Base-by-base conservation (phyloP, 2,888 invertebrate species). In the Hirtodrosophila duncani region DNA sequence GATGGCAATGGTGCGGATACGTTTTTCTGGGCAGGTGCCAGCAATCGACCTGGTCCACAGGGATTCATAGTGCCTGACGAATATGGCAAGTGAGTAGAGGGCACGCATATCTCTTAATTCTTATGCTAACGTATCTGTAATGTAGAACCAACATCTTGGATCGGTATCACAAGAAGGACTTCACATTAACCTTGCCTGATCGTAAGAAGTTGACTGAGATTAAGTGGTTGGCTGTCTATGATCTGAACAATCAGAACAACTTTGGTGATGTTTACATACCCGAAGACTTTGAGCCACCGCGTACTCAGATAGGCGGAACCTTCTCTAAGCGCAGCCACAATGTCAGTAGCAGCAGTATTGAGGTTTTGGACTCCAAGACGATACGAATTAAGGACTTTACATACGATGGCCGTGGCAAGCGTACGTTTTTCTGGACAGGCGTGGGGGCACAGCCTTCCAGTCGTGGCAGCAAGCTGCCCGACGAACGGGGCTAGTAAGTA, bases 401-500 rank as follows among this genome's bases (percentile, higher is more conserved):
- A 2, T 96, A 94, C 83, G 93, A 95, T 85, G 94, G 95, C 3
- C 88, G 88, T 56, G 94, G 93, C 0, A 90, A 89, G 63, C 92
- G 92, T 64, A 92, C 94, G 0, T 94, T 92, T 86, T 96, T 97
- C 87, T 95, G 94, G 94, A 92, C 93, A 1, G 97, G 97, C 6
- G 92, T 93, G 48, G 96, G 96, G 0, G 93, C 96, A 14, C 94
- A 95, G 82, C 96, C 96, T 0, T 93, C 92, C 7, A 90, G 92
- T 30, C 92, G 93, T 72, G 97, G 96, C 1, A 88, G 88, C 65
- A 93, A 92, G 87, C 91, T 97, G 58, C 95, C 96, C 0, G 95
- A 97, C 86, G 96, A 97, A 86, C 91, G 93, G 75, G 97, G 97
- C 89, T 97, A 96, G 96, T 96, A 87, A 92, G 95, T 91, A n/a